phyloP scores from a whole-genome alignment of 1,140 invertebrate genomes.

The Amyelois transitella region DNA sequence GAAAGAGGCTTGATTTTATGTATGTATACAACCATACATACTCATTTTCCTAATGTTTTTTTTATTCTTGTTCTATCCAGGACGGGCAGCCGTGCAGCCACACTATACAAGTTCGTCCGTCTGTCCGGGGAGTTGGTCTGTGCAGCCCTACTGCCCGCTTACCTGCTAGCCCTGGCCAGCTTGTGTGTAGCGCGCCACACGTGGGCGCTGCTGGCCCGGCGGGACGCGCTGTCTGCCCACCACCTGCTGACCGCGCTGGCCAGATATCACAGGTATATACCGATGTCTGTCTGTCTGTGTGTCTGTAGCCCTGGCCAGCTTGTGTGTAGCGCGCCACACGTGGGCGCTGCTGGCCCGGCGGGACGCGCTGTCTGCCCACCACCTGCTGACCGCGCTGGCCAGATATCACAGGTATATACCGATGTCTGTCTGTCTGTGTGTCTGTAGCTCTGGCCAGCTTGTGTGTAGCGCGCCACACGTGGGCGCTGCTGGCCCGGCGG shows the following conservation, averaged over 20 bases:
- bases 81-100: conserved; percentile 78
- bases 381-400: conserved; percentile 86
- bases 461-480: conserved; percentile 82
- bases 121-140: conserved; percentile 90
- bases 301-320: background rate
- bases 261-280: conserved; percentile 79
- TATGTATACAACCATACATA: background rate
- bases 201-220: conserved; percentile 89
- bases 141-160: conserved; percentile 89
- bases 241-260: conserved; percentile 86
- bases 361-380: conserved; percentile 71
- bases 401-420: conserved; percentile 79
- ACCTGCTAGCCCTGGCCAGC: conserved; percentile 90
- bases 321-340: conserved; percentile 79
- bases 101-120: conserved; percentile 92
- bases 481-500: conserved; percentile 86
- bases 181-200: conserved; percentile 88
- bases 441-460: background rate
- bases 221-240: conserved; percentile 72
- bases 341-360: conserved; percentile 89
- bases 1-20: too few relatives aligned
- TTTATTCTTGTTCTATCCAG: conserved; percentile 7
- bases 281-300: background rate
- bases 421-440: background rate
- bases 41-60: background rate